These are phyloP conservation scores for Ammodytes dubius DNA, from an alignment of 2,113 vertebrate species.

Conservation along the genomic window DNA sequence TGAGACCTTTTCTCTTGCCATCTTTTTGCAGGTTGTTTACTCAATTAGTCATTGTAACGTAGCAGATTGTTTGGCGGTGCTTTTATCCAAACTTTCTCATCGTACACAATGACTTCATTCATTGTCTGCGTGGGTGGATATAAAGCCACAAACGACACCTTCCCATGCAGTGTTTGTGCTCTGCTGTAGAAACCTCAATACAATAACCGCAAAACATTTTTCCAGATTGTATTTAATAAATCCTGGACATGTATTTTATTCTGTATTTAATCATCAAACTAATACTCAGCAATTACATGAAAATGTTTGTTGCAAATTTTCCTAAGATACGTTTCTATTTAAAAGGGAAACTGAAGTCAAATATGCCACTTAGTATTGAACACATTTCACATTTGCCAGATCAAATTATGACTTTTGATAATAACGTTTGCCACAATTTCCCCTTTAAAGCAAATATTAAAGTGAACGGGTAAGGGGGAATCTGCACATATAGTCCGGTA, in stretches of 20 bases:
- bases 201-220: background rate
- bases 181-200: background rate
- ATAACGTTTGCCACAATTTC: background rate
- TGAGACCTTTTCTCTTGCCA: conserved; percentile 3
- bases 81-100: background rate
- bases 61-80: background rate
- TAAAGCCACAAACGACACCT: conserved; percentile 3
- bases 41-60: background rate
- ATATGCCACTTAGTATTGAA: background rate
- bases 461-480: background rate
- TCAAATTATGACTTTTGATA: background rate
- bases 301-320: background rate
- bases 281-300: background rate
- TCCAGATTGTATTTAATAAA: background rate
- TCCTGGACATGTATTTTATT: background rate
- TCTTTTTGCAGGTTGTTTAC: background rate
- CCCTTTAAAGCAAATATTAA: background rate
- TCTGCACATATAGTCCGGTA: background rate
- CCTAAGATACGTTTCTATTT: background rate
- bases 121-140: background rate
- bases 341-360: background rate
- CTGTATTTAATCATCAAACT: background rate
- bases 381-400: background rate
- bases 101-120: no score
- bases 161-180: background rate